A percentile compares a stretch with the other conserved stretches of the same genome.
Evolutionary conservation across 1,140 invertebrate species (phyloP).

Genomic region (Trichoplusia ni): DNA sequence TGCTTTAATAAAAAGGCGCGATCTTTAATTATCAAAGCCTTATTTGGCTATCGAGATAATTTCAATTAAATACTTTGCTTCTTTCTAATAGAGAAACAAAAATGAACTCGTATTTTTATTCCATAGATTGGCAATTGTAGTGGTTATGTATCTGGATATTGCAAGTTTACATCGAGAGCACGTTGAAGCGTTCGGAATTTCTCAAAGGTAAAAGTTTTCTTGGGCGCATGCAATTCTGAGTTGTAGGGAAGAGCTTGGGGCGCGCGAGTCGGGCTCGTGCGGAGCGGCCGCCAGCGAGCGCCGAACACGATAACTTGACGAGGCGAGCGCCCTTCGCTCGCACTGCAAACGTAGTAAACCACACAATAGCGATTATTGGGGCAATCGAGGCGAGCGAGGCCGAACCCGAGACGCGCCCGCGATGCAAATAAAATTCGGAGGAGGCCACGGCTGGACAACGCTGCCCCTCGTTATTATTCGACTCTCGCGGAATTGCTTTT

Average conservation of each 20-base stretch:
- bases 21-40: no score
- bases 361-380: slow-evolving; percentile 76
- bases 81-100: no score
- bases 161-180: slow-evolving; percentile 58
- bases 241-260: slow-evolving; percentile 50
- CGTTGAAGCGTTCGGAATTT: slow-evolving; percentile 64
- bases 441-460: slow-evolving; percentile 71
- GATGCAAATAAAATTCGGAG: slow-evolving; percentile 78
- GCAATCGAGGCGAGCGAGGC: slow-evolving; percentile 67
- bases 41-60: no score
- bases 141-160: slow-evolving; percentile 58
- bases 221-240: slow-evolving; percentile 68
- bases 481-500: slow-evolving; percentile 79
- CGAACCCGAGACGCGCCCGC: slow-evolving; percentile 64
- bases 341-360: slow-evolving; percentile 30
- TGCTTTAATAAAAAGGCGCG: no score
- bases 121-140: slow-evolving; percentile 54
- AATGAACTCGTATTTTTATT: no score
- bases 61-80: no score
- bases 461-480: slow-evolving; percentile 80
- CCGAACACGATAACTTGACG: slow-evolving; percentile 2
- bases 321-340: neutral
- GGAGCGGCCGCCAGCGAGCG: neutral
- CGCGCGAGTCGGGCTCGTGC: neutral
- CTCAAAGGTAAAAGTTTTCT: slow-evolving; percentile 73